A percentile compares a stretch with the other conserved stretches of the same genome.
phyloP scores from a whole-genome alignment of 2,113 vertebrate species.

The Gallinago jamesoni region DNA sequence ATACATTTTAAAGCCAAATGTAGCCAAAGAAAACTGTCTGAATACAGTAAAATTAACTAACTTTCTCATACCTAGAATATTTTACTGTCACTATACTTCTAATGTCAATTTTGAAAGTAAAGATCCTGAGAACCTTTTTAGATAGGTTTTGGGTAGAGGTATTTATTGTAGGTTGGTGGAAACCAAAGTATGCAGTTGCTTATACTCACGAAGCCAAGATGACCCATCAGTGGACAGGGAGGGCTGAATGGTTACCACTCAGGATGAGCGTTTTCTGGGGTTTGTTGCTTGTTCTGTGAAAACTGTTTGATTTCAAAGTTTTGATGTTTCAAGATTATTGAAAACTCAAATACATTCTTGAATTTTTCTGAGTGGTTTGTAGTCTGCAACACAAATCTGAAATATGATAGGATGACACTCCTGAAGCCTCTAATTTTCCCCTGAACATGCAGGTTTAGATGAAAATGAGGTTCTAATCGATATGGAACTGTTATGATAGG shows the following conservation, averaged over 20 bases:
- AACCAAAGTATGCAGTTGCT: not conserved
- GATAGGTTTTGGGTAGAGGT: not conserved
- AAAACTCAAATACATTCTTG: not conserved
- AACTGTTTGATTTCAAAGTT: not conserved
- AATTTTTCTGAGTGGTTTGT: not conserved
- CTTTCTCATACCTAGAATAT: not conserved
- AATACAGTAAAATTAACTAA: not conserved
- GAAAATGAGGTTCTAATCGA: not conserved
- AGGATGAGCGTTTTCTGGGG: not conserved
- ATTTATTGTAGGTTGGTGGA: not conserved
- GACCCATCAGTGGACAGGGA: not conserved
- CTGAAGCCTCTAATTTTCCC: not conserved
- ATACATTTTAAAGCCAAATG: not conserved
- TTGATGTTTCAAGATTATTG: not conserved
- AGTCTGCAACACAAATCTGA: not conserved
- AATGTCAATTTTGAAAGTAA: not conserved
- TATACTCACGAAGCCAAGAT: not conserved
- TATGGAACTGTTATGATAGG: not conserved
- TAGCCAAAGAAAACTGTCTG: not conserved
- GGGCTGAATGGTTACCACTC: not conserved
- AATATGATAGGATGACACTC: accelerated
- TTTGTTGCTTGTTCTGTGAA: not conserved
- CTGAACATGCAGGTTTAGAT: not conserved
- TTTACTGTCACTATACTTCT: not conserved
- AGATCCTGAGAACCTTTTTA: not conserved